Percentiles rank a stretch among this genome's conserved stretches.
phyloP scores from a whole-genome alignment of 2,113 vertebrate genomes.

The Perognathus longimembris region DNA sequence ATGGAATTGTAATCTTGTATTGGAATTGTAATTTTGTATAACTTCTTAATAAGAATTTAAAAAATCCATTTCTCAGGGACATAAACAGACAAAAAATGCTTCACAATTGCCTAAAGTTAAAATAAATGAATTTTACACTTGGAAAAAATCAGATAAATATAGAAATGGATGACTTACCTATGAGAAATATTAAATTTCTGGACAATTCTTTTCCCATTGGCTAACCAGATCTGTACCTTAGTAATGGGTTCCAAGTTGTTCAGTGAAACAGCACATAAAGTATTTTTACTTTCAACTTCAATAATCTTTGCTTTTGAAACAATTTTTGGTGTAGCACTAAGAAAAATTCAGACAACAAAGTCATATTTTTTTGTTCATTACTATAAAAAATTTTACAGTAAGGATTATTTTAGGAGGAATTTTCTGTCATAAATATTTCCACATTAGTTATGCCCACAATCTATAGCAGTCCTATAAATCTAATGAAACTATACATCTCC shows the following conservation, averaged over 20 bases:
- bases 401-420: slow-evolving; percentile 31
- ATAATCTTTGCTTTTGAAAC: slow-evolving; percentile 91
- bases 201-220: slow-evolving; percentile 94
- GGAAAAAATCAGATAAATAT: background rate
- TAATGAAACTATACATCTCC: slow-evolving; percentile 22
- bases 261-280: slow-evolving; percentile 90
- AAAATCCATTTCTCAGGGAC: no score
- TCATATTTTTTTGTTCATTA: slow-evolving; percentile 36
- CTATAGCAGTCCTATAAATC: background rate
- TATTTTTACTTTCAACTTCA: slow-evolving; percentile 87
- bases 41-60: no score
- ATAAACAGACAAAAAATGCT: no score
- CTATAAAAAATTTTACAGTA: slow-evolving; percentile 19
- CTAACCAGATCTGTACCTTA: slow-evolving; percentile 96
- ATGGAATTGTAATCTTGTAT: no score
- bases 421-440: background rate
- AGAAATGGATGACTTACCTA: slow-evolving; percentile 86
- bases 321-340: slow-evolving; percentile 94
- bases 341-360: slow-evolving; percentile 66
- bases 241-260: slow-evolving; percentile 93
- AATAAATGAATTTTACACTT: slow-evolving; percentile 22
- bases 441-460: background rate
- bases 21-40: no score
- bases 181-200: slow-evolving; percentile 97
- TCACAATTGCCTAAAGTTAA: background rate